phyloP scores from a whole-genome alignment of 2,888 invertebrate genomes.

The Heteromyza rotundicornis region DNA sequence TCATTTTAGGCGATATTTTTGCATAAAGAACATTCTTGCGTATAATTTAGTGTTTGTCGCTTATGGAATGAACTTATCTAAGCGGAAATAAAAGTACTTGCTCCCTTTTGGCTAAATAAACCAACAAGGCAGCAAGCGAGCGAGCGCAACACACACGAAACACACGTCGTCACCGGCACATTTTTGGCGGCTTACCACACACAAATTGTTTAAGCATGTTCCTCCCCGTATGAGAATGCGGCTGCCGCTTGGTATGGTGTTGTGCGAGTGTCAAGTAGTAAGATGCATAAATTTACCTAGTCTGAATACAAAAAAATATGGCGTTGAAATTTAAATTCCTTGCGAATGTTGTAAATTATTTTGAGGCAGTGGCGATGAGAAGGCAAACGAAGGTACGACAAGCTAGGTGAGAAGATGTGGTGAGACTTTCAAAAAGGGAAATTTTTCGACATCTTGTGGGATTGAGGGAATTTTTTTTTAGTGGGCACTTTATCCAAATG shows the following conservation, averaged over 20 bases:
- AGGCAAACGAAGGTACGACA: too few species aligned
- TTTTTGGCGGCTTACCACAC: conserved; percentile 11
- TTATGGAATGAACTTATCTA: conserved; percentile 55
- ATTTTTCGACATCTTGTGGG: too few species aligned
- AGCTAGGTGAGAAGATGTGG: too few species aligned
- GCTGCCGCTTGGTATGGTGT: not conserved
- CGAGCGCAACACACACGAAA: not conserved
- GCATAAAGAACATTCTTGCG: conserved; percentile 41
- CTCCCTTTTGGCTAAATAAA: too few species aligned
- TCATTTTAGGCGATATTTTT: not conserved
- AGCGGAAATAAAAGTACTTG: conserved; percentile 46
- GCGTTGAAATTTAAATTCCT: conserved; percentile 51
- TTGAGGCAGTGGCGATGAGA: too few species aligned
- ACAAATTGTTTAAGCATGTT: conserved; percentile 9
- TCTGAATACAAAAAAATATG: conserved; percentile 25
- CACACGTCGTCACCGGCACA: conserved; percentile 16
- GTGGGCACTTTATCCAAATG: too few species aligned
- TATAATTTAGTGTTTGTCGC: conserved; percentile 56
- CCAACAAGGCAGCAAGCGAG: too few species aligned
- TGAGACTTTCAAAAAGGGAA: not conserved
- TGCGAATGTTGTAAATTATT: conserved; percentile 51
- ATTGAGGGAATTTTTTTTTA: too few species aligned
- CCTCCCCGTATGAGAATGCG: too few species aligned
- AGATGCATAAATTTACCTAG: conserved; percentile 24
- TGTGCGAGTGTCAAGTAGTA: not conserved